Evolutionary conservation across 2,797 vertebrate genomes (phyloP), one percentile per base, ranked within the genome.

Genomic region (Rhyacichthys aspro): DNA sequence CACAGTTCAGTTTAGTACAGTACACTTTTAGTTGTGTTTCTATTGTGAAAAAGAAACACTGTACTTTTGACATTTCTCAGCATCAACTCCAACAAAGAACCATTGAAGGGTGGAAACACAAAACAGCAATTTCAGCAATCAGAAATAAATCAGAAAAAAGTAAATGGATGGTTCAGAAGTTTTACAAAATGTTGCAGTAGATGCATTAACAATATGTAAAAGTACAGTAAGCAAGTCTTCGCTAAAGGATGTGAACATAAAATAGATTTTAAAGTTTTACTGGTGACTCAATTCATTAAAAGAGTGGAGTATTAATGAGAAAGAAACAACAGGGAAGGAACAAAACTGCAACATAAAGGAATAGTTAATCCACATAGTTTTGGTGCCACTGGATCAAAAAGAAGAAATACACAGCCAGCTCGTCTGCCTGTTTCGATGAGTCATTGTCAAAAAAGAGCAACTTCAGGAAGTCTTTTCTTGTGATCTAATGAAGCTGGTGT

Each of bases 401-500:
- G 37, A 16, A 19, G 10, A 41, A 11, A 8, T 28, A 28, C 23
- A 14, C 11, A 19, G 33, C 33, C 12, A 2, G 14, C 15, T 28
- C 32, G 38, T 43, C 32, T 44, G 23, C 23, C 23, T 28, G 33
- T 28, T 11, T 9, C 18, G 46, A 23, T 37, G 11, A 46, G 16
- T 44, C 50, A 52, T 12, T 32, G 7, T 19, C 49, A 14, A 38
- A 12, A 52, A 36, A 38, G 0, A 48, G 37, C 15, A 37, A 52
- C 42, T 43, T 39, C 34, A 17, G 15, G 9, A 55, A 50, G 33
- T 48, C 14, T 17, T 54, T 63, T 53, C 14, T n/a, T 18, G 4
- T 7, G 11, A 66, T 34, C 43, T 11, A 2, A 64, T 36, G n/a
- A 16, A 9, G 28, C 11, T 14, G 36, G 15, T 54, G 41, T 44